Base-by-base conservation (phyloP, 2,888 invertebrate species). In the Folsomia manolachei region DNA sequence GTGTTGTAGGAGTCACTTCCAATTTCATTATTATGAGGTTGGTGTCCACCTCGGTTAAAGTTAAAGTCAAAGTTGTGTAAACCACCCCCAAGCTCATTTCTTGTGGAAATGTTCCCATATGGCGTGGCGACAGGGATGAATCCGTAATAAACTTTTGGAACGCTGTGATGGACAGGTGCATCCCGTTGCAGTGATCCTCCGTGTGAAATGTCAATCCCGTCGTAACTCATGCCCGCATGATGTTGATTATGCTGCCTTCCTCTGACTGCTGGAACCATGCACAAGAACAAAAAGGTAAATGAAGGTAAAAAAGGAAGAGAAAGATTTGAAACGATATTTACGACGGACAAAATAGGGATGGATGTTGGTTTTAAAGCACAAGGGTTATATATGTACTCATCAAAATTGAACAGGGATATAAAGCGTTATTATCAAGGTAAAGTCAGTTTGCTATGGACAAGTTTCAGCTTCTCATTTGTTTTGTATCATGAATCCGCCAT, bases 111-210 rank as follows among this genome's bases (percentile, higher is more conserved):
- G 24, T 77, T 77, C 69, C 77, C 77, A 66, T 77, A 77, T 19
- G 77, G 77, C 1, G 77, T 77, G 7, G 73, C 73, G 7, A 77
- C 77, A 1, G 79, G 79, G 70, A 76, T 75, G 69, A 79, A 79
- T 14, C 79, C 78, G 53, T 80, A 80, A 65, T 78, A 72, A 25
- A 80, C 76, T 2, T 74, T 72, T 4, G 75, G 69, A 11, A 74
- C 75, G 25, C 78, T 76, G 19, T 70, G 27, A 52, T 56, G 51
- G 14, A 56, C 56, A 64, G 26, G 26, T 60, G 27, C 24, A n/a
- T n/a, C n/a, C n/a, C n/a, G n/a, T n/a, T n/a, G n/a, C n/a, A n/a
- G n/a, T n/a, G n/a, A n/a, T n/a, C n/a, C n/a, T n/a, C n/a, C n/a
- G n/a, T 61, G 56, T 19, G 11, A 60, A 62, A 27, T 24, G 18